phyloP scores from a whole-genome alignment of 2,113 vertebrate species.

The Gasterosteus nipponicus region DNA sequence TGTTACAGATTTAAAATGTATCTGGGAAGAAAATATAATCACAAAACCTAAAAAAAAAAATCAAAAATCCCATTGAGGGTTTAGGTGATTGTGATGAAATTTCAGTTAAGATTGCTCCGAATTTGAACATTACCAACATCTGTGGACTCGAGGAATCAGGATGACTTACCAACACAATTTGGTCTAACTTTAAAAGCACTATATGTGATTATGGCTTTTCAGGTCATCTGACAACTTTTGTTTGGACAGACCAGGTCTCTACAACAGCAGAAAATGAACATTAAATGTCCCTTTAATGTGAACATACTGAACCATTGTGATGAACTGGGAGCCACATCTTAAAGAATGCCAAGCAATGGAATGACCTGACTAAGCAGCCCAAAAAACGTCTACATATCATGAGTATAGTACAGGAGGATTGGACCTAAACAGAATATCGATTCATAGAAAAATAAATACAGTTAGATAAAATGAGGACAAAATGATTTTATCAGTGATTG shows the following conservation, averaged over 20 bases:
- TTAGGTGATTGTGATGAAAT: neutral
- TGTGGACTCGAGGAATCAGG: neutral
- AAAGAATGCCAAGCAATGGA: constrained; percentile 48
- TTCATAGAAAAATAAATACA: constrained; percentile 84
- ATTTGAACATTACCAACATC: constrained; percentile 30
- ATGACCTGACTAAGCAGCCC: constrained; percentile 52
- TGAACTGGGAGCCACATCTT: constrained; percentile 36
- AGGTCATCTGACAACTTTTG: constrained; percentile 38
- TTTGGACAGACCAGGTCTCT: constrained; percentile 41
- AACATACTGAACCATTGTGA: constrained; percentile 46
- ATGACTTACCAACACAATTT: neutral
- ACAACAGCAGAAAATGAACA: constrained; percentile 44
- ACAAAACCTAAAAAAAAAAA: neutral
- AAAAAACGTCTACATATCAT: constrained; percentile 63
- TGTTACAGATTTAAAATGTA: neutral
- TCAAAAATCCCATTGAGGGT: neutral
- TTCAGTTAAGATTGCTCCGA: neutral
- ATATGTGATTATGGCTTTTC: constrained; percentile 51
- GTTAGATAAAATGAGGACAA: constrained; percentile 79
- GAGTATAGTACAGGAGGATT: constrained; percentile 67
- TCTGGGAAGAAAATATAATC: constrained; percentile 10
- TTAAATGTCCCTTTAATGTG: constrained; percentile 46
- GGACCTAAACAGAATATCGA: constrained; percentile 66
- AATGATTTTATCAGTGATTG: constrained; percentile 78
- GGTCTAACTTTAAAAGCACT: neutral